These are phyloP conservation scores for Gymnogyps californianus DNA, from an alignment of 2,113 vertebrate species.

Conservation along the genomic window DNA sequence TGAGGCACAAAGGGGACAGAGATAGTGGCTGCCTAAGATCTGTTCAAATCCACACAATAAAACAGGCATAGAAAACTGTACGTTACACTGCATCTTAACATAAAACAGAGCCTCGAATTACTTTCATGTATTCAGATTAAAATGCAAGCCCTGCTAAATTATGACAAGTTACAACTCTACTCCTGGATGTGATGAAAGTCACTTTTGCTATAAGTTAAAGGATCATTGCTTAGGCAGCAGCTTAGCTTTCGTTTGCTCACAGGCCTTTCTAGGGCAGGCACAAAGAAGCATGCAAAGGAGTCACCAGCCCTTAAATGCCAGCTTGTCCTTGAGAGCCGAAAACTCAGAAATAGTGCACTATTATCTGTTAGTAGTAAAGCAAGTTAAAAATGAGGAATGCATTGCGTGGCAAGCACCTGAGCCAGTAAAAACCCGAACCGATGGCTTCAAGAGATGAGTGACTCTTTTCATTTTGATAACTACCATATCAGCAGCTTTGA, in stretches of 20 bases:
- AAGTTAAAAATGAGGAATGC: background rate
- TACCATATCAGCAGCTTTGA: background rate
- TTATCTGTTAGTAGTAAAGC: background rate
- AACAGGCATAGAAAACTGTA: background rate
- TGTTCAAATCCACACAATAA: background rate
- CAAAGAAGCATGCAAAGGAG: background rate
- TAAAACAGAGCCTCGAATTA: background rate
- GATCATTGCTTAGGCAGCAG: background rate
- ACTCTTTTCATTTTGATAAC: background rate
- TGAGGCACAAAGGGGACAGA: conserved; percentile 9
- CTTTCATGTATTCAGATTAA: background rate
- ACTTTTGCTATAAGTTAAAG: background rate
- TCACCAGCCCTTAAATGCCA: background rate
- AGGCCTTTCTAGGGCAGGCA: background rate
- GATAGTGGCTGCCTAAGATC: background rate
- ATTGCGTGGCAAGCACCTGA: background rate
- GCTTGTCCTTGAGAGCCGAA: background rate
- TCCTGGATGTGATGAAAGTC: background rate
- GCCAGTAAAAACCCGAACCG: background rate
- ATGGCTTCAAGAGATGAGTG: background rate
- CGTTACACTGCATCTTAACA: background rate
- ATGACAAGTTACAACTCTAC: background rate
- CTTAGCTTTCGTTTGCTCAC: background rate
- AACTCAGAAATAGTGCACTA: background rate
- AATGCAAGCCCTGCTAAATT: background rate